Evolutionary conservation across 2,113 vertebrate species (phyloP).

Genomic region (Sturnira hondurensis): DNA sequence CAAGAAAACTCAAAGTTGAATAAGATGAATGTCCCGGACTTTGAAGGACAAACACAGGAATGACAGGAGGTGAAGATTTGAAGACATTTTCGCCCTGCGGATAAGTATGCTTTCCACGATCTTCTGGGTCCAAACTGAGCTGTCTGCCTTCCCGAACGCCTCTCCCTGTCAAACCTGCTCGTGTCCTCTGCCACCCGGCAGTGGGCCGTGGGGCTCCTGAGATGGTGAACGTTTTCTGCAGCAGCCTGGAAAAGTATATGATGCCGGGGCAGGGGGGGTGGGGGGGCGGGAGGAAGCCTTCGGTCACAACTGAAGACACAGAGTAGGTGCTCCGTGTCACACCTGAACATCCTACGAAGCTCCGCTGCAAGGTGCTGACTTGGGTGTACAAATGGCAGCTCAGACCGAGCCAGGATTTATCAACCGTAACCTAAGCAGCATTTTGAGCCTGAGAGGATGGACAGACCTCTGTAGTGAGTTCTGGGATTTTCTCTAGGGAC

Average conservation of each 20-base stretch:
- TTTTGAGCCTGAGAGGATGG: background rate
- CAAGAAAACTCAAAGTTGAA: background rate
- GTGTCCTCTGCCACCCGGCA: background rate
- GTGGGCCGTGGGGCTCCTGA: background rate
- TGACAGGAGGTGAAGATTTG: background rate
- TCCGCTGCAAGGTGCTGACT: background rate
- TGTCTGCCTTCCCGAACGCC: background rate
- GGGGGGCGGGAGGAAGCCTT: too few relatives aligned
- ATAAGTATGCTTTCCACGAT: background rate
- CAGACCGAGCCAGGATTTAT: background rate
- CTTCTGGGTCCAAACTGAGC: background rate
- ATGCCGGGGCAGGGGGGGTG: too few relatives aligned
- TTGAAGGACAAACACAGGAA: background rate
- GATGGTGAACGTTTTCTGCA: background rate
- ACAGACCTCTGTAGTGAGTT: background rate
- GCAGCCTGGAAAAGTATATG: background rate
- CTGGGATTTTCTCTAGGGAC: background rate
- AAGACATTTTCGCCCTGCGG: background rate
- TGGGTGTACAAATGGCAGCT: background rate
- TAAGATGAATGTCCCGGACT: background rate
- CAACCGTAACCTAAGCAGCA: slow-evolving; percentile 45
- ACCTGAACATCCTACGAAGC: slow-evolving; percentile 6
- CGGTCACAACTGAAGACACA: background rate
- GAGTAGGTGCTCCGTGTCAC: background rate
- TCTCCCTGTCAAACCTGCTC: background rate